phyloP scores from a whole-genome alignment of 2,888 invertebrate genomes.

The Rutpela maculata region DNA sequence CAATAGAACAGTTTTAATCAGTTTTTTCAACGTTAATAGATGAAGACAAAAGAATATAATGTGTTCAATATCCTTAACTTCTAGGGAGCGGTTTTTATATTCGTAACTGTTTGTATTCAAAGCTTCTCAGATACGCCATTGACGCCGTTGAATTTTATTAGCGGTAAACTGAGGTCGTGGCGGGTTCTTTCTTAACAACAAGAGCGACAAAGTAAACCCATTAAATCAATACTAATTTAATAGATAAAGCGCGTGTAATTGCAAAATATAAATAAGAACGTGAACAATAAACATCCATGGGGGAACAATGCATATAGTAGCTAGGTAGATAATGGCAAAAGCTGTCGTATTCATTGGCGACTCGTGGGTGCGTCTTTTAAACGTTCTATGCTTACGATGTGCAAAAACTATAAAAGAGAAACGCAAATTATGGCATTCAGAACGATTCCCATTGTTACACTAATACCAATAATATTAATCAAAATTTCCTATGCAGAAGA shows the following conservation, averaged over 20 bases:
- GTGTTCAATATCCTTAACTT: too few relatives aligned
- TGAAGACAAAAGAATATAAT: too few relatives aligned
- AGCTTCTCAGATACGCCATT: conserved; percentile 20
- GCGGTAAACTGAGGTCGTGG: conserved; percentile 39
- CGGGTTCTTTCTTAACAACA: conserved; percentile 52
- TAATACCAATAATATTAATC: background rate
- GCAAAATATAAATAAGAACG: conserved; percentile 66
- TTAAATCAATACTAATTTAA: conserved; percentile 64
- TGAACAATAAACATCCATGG: conserved; percentile 62
- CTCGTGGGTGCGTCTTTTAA: conserved; percentile 51
- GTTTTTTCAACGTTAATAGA: too few relatives aligned
- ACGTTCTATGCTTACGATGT: conserved; percentile 28
- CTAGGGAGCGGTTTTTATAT: background rate
- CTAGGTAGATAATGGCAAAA: conserved; percentile 48
- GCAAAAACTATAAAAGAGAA: background rate
- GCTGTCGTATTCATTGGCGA: conserved; percentile 51
- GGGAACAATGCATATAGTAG: conserved; percentile 63
- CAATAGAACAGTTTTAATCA: too few relatives aligned
- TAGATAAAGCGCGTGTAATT: conserved; percentile 65
- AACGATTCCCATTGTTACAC: background rate
- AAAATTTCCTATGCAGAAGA: background rate
- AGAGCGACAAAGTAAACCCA: conserved; percentile 61
- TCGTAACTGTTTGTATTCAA: background rate
- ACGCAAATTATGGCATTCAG: background rate
- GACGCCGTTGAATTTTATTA: conserved; percentile 36